A percentile compares a stretch with the other conserved stretches of the same genome.
Evolutionary conservation across 53 echinoderm and acorn worm genomes (phyloP).

Genomic region (Henricia sp.): DNA sequence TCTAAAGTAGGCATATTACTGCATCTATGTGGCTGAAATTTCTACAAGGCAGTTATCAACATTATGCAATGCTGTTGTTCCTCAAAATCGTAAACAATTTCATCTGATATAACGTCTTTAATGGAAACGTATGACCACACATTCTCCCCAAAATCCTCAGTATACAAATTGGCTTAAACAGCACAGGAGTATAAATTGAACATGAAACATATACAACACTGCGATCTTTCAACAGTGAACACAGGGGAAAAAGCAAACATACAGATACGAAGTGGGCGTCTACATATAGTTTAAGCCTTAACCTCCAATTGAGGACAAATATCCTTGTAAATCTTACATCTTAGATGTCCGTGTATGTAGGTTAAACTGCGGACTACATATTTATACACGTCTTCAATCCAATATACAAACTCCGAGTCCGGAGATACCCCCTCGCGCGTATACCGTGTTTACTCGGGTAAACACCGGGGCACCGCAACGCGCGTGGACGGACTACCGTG

Average conservation of each 20-base stretch:
- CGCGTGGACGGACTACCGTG: conserved; percentile 43
- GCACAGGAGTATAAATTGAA: too few relatives aligned
- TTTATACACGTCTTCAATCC: conserved; percentile 64
- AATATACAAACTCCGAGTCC: conserved; percentile 34
- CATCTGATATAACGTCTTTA: too few relatives aligned
- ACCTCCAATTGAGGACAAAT: background rate
- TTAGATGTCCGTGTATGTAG: conserved; percentile 22
- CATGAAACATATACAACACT: too few relatives aligned
- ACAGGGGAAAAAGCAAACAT: conserved; percentile 8
- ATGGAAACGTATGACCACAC: too few relatives aligned
- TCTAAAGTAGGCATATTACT: too few relatives aligned
- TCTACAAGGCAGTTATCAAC: too few relatives aligned
- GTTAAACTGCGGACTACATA: conserved; percentile 51
- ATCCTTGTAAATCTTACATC: conserved; percentile 21
- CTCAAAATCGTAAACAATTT: too few relatives aligned
- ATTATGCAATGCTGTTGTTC: too few relatives aligned
- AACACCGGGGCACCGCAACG: background rate
- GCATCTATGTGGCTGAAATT: too few relatives aligned
- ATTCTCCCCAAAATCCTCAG: too few relatives aligned
- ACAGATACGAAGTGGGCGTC: conserved; percentile 13
- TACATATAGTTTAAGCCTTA: background rate
- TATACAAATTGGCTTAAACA: too few relatives aligned
- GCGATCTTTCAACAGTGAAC: too few relatives aligned
- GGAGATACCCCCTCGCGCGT: background rate
- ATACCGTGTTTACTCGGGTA: conserved; percentile 49